These are phyloP conservation scores for Nomada flava DNA, from an alignment of 2,888 invertebrate species.

Conservation along the genomic window DNA sequence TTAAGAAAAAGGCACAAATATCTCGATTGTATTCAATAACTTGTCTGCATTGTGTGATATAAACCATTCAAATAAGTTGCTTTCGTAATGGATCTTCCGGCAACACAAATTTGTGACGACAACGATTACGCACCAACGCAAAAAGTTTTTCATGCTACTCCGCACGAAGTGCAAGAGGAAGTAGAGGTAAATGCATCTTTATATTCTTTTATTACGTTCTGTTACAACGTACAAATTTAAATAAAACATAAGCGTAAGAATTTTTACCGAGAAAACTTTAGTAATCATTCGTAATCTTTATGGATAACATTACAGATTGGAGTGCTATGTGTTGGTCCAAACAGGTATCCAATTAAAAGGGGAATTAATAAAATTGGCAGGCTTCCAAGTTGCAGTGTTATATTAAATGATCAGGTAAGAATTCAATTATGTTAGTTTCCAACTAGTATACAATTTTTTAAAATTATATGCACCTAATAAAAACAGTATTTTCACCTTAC, in stretches of 20 bases:
- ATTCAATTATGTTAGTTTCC: not conserved
- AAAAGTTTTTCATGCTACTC: not conserved
- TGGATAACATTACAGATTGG: conserved; percentile 62
- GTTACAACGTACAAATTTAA: too few relatives aligned
- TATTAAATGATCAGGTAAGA: conserved; percentile 67
- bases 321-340: conserved; percentile 46
- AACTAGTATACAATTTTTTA: not conserved
- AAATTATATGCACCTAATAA: too few relatives aligned
- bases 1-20: not conserved
- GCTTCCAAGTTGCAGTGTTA: conserved; percentile 52
- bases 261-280: too few relatives aligned
- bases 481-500: too few relatives aligned
- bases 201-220: not conserved
- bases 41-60: not conserved
- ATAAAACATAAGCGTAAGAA: too few relatives aligned
- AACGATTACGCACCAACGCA: conserved; percentile 30
- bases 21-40: not conserved
- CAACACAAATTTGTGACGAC: conserved; percentile 53
- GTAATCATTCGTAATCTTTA: not conserved
- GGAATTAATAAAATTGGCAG: conserved; percentile 72
- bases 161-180: not conserved
- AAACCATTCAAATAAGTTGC: not conserved
- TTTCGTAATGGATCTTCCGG: conserved; percentile 48
- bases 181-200: conserved; percentile 25
- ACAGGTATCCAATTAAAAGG: conserved; percentile 50